Base-by-base conservation (phyloP, 2,888 invertebrate species). In the Odontomyia ornata region DNA sequence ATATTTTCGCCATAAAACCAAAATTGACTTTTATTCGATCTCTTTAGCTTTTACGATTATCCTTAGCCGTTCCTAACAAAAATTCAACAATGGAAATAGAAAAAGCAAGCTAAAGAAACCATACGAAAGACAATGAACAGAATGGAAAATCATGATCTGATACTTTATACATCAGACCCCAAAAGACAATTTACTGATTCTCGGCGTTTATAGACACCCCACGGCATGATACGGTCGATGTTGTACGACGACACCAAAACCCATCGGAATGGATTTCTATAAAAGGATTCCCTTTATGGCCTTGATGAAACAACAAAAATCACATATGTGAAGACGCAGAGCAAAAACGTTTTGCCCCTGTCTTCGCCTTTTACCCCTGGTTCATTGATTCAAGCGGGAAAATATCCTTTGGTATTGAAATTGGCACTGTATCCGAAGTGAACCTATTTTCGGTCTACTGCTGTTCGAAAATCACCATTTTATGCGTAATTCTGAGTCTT, bases 21-120 rank as follows among this genome's bases (percentile, higher is more conserved):
- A 79, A 79, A 79, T 79, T 79, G 78, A 77, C 78, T 79, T 79
- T 77, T 79, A 79, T 79, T 79, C 78, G 75, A 79, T 79, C 77
- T 77, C 78, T 77, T 79, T 77, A 72, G 62, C 23, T 77, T 79
- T 79, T 77, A 79, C 77, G 77, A 77, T 75, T 56, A 64, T 67
- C 43, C 43, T 46, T 52, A 28, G 27, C 27, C 75, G 64, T n/a
- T 47, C 46, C 60, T 36, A 28, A 13, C 15, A 15, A 46, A 25
- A 75, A 57, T 30, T 72, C 60, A 60, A 25, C 21, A 21, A 60
- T 25, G 1, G 28, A 75, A 75, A 36, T 36, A 36, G 36, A 1
- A 18, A 30, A 18, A 75, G 18, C n/a, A n/a, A 65, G 28, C 43
- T 67, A 28, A 46, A 56, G 36, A 43, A 43, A 23, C 76, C 18